Conservation (phyloP, 2,113 vertebrate genomes). For the Xiphophorus maculatus region DNA sequence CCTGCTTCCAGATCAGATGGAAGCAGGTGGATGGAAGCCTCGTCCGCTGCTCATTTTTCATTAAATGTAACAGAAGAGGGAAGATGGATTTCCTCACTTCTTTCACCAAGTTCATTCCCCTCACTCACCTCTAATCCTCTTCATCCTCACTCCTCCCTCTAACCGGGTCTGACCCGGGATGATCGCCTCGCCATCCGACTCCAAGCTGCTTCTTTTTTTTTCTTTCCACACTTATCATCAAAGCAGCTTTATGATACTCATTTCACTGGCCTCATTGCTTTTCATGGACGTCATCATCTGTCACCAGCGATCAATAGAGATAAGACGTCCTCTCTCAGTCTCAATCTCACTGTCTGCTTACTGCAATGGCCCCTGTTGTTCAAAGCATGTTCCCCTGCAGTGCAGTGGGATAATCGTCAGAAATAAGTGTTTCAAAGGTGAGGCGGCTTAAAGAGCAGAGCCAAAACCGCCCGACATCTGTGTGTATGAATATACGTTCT, state of each 20-base stretch:
- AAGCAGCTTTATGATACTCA: constrained; percentile 60
- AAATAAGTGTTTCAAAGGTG: too few species aligned
- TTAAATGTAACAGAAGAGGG: constrained; percentile 53
- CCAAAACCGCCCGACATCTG: neutral
- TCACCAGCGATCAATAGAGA: constrained; percentile 60
- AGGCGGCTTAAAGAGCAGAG: too few species aligned
- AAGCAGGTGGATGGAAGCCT: constrained; percentile 43
- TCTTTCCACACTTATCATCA: constrained; percentile 56
- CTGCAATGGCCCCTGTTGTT: constrained; percentile 35
- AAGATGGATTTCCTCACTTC: constrained; percentile 56
- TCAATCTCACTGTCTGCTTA: neutral
- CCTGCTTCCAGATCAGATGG: constrained; percentile 41
- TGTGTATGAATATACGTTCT: neutral
- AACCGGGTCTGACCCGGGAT: constrained; percentile 11
- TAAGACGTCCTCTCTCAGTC: constrained; percentile 23
- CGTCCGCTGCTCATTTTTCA: constrained; percentile 52
- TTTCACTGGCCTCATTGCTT: constrained; percentile 59
- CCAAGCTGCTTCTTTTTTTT: constrained; percentile 25
- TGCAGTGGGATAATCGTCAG: neutral
- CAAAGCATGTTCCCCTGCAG: constrained; percentile 21
- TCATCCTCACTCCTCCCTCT: neutral
- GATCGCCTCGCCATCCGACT: constrained; percentile 19
- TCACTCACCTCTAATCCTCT: constrained; percentile 52
- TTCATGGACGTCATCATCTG: constrained; percentile 59
- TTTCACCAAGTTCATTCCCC: constrained; percentile 41